Percentiles rank a stretch among this genome's conserved stretches.
phyloP scores from a whole-genome alignment of 2,797 vertebrate genomes.

The Antennarius maculatus region DNA sequence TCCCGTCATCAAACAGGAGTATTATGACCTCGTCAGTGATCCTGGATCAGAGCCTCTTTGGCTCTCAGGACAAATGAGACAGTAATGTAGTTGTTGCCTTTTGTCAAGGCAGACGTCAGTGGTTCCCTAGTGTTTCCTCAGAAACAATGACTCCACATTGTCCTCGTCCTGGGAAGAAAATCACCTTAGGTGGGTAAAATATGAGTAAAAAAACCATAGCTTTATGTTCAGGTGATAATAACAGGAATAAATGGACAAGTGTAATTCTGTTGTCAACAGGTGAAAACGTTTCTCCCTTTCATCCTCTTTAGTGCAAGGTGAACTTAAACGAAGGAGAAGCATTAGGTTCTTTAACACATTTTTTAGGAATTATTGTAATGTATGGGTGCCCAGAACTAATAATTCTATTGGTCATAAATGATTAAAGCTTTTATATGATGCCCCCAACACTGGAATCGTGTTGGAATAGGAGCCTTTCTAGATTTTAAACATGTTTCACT shows the following conservation, averaged over 20 bases:
- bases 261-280: neutral
- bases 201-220: neutral
- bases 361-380: neutral
- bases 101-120: slow-evolving; percentile 36
- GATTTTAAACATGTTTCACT: slow-evolving; percentile 10
- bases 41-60: slow-evolving; percentile 37
- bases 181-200: slow-evolving; percentile 4
- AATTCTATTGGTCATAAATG: neutral
- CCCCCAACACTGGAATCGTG: neutral
- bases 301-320: neutral
- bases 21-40: slow-evolving; percentile 17
- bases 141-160: slow-evolving; percentile 17
- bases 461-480: neutral
- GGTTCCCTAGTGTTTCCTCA: slow-evolving; percentile 14
- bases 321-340: neutral
- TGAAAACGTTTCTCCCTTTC: slow-evolving; percentile 18
- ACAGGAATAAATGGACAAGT: neutral
- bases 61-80: slow-evolving; percentile 51
- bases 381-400: neutral
- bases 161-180: neutral
- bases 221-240: slow-evolving; percentile 1
- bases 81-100: slow-evolving; percentile 54
- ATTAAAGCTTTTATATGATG: slow-evolving; percentile 1
- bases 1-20: slow-evolving; percentile 24
- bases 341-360: neutral